These are phyloP conservation scores for Parascotia fuliginaria DNA, from an alignment of 2,888 invertebrate species.

Conservation along the genomic window DNA sequence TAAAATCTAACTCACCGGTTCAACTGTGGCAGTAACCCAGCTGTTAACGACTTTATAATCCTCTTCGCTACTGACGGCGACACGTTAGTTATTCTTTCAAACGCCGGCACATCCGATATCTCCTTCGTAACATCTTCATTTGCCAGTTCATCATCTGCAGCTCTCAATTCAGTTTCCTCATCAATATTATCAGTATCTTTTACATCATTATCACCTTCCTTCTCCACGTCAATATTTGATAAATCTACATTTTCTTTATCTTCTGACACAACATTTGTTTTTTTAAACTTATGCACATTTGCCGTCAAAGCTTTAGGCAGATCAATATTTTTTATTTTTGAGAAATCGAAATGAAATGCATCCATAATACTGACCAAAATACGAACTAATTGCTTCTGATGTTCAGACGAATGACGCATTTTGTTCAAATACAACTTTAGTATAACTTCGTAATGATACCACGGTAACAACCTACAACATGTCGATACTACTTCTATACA, in stretches of 20 bases:
- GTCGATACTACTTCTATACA: conserved; percentile 93
- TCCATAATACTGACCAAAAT: conserved; percentile 93
- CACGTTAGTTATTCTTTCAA: conserved; percentile 82
- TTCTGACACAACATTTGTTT: conserved; percentile 42
- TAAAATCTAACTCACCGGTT: conserved; percentile 81
- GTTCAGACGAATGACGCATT: conserved; percentile 89
- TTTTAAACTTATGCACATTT: conserved; percentile 52
- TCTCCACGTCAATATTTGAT: conserved; percentile 31
- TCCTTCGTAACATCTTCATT: conserved; percentile 63
- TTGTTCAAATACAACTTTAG: conserved; percentile 92
- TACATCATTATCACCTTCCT: conserved; percentile 35
- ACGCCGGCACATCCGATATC: conserved; percentile 62
- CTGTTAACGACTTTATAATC: conserved; percentile 89
- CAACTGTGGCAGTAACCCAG: conserved; percentile 91
- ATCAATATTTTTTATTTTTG: conserved; percentile 81
- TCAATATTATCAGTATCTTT: conserved; percentile 52
- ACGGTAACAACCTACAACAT: conserved; percentile 92
- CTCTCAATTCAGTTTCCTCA: conserved; percentile 66
- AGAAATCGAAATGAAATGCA: conserved; percentile 96
- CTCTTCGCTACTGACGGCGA: conserved; percentile 90
- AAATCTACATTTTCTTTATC: conserved; percentile 39
- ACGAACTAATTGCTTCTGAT: conserved; percentile 93
- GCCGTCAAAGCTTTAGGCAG: conserved; percentile 66
- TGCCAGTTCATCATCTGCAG: conserved; percentile 70
- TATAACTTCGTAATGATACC: conserved; percentile 95